Evolutionary conservation across 2,797 vertebrate species (phyloP), one percentile per base, ranked within the genome.

Genomic region (Eptatretus atami): DNA sequence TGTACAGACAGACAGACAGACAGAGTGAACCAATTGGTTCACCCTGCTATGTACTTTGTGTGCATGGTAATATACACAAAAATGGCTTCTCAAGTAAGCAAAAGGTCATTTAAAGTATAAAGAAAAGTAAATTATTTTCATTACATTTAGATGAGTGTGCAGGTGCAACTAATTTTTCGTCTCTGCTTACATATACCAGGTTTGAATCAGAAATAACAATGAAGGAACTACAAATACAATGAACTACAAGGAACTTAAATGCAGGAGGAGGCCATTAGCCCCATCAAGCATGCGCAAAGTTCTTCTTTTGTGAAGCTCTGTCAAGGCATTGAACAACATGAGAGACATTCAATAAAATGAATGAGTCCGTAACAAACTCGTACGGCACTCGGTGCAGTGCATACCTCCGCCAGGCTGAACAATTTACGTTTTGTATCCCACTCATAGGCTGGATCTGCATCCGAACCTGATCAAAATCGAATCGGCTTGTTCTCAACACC

Each of bases 251-350:
- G 31, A 44, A 44, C 31, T 44, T 44, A 44, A 44, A 44, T 8
- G 31, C 4, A 44, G 6, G 31, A 44, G 6, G 31, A 44, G 31
- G 31, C 31, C 31, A 44, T 44, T 44, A 44, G 31, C 31, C 31
- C 31, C 31, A 44, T 44, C 31, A 44, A 44, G 31, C 31, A 4
- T 44, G 6, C 6, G 31, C 31, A 44, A 44, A 44, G 24, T 61
- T 60, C 11, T 61, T 61, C n/a, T 61, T 61, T 61, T 61, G 57
- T 12, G 57, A 61, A 61, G 9, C 57, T 61, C 24, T 61, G 57
- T 61, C 57, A 61, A 61, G 57, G 10, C 57, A 25, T 61, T n/a
- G 15, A 61, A 9, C 57, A 61, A n/a, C 57, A 61, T n/a, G 24
- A 61, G 57, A 61, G 57, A 61, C 24, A 12, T 61, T 61, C 9